Evolutionary conservation across 1,140 invertebrate species (phyloP), one percentile per base, ranked within the genome.

Genomic region (Ooceraea biroi): DNA sequence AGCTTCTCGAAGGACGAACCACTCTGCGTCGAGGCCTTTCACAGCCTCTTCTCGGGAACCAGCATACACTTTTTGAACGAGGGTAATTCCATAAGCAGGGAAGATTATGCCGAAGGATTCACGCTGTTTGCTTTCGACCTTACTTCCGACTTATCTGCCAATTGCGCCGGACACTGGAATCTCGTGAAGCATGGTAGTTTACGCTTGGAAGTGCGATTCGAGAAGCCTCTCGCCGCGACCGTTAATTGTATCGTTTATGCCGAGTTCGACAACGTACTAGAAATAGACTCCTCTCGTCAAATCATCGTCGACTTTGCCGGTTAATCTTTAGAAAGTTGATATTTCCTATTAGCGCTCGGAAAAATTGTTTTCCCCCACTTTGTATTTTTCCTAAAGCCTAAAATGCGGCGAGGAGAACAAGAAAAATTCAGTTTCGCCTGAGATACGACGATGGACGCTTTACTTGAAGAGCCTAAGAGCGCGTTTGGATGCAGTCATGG

Each of bases 261-360:
- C 0, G n/a, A 66, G 11, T 46, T 44, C 19, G 41, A 66, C 19
- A 66, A 44, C 12, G 63, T 65, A 10, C n/a, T 65, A 22, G 61
- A 65, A 65, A 46, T 46, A 30, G 61, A 65, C 41, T 65, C 36
- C n/a, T n/a, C n/a, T n/a, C n/a, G n/a, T n/a, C n/a, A n/a, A n/a
- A n/a, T n/a, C n/a, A n/a, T n/a, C n/a, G 3, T 44, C 41, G 41
- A 66, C 11, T 66, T 44, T 46, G 8, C n/a, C 19, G 41, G 36
- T 7, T 66, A 66, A 5, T 5, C 3, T 17, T 7, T 17, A n/a
- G n/a, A n/a, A n/a, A n/a, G n/a, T n/a, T n/a, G n/a, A n/a, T n/a
- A n/a, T n/a, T n/a, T n/a, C n/a, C n/a, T n/a, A n/a, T n/a, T n/a
- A n/a, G n/a, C n/a, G n/a, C n/a, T n/a, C n/a, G 12, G 3, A 14